Evolutionary conservation across 1,140 invertebrate genomes (phyloP).

Genomic region (Luehdorfia chinensis): DNA sequence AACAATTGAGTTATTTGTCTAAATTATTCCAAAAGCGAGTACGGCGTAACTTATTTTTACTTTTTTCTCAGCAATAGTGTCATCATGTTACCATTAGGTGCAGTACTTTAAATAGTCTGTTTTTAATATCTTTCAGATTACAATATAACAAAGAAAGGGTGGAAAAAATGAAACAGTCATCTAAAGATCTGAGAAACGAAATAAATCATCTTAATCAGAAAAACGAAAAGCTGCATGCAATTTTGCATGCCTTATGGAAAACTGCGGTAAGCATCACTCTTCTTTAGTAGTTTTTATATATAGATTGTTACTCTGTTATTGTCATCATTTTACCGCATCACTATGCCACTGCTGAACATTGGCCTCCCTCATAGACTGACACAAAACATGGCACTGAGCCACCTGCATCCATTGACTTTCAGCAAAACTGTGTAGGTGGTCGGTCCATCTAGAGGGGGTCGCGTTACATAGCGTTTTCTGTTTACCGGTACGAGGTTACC

Average conservation of each 20-base stretch:
- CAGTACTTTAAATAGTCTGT: neutral
- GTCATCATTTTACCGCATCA: no score
- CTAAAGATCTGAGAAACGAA: neutral
- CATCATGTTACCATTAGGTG: neutral
- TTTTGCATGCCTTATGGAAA: neutral
- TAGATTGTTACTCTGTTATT: no score
- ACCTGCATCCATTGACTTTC: no score
- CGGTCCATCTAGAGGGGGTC: no score
- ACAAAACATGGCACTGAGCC: no score
- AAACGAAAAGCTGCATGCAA: neutral
- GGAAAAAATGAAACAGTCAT: slow-evolving; percentile 4
- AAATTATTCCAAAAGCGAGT: neutral
- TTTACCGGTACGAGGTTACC: no score
- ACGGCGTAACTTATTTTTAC: neutral
- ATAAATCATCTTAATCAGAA: slow-evolving; percentile 5
- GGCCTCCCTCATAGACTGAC: no score
- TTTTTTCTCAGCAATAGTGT: neutral
- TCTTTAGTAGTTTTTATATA: no score
- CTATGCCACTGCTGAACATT: no score
- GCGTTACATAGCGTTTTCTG: no score
- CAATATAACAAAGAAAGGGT: slow-evolving; percentile 2
- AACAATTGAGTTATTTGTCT: no score
- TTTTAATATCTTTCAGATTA: slow-evolving; percentile 7
- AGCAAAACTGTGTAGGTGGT: no score
- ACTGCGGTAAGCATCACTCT: slow-evolving; percentile 7